Evolutionary conservation across 2,797 vertebrate species (phyloP).

Genomic region (Meriones psammophilus): DNA sequence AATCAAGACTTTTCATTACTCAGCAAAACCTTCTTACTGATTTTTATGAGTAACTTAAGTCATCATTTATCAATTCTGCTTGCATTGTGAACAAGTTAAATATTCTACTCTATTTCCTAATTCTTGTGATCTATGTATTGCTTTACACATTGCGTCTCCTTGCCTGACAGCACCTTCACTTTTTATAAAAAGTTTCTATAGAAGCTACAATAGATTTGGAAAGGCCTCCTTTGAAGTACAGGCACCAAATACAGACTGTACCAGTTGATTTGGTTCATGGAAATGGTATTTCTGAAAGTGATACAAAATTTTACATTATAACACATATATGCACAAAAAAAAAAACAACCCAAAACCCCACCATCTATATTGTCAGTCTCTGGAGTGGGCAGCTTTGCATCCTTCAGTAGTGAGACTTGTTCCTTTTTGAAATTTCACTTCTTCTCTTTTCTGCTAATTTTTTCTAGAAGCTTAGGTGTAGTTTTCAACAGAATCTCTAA

Average conservation of each 20-base stretch:
- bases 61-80: constrained; percentile 25
- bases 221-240: too few relatives aligned
- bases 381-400: neutral
- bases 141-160: neutral
- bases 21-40: neutral
- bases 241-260: too few relatives aligned
- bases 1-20: constrained; percentile 9
- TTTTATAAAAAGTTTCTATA: too few relatives aligned
- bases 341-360: too few relatives aligned
- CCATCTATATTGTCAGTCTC: neutral
- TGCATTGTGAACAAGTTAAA: neutral
- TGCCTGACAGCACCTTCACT: neutral
- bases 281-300: too few relatives aligned
- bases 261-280: too few relatives aligned
- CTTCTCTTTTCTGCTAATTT: neutral
- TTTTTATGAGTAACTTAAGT: neutral
- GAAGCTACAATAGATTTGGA: too few relatives aligned
- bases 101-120: neutral
- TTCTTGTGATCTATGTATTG: neutral
- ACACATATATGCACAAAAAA: too few relatives aligned
- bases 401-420: neutral
- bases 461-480: neutral
- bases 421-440: neutral
- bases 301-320: too few relatives aligned
- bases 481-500: constrained; percentile 25